A percentile compares a stretch with the other conserved stretches of the same genome.
Conservation (phyloP, 2,113 vertebrate species). For the Sarotherodon lohbergeri region DNA sequence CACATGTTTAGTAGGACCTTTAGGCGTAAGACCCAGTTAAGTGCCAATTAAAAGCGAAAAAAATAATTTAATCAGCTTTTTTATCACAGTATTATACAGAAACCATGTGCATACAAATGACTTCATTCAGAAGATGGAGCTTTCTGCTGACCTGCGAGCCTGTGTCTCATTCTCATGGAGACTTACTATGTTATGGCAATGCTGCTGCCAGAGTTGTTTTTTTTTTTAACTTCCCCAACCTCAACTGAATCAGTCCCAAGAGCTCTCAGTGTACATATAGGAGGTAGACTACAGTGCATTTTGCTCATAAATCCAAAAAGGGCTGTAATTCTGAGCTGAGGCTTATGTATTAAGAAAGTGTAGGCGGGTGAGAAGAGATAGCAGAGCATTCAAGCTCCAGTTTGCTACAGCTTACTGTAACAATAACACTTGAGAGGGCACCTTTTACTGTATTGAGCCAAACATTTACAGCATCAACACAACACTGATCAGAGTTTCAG, state of each 20-base stretch:
- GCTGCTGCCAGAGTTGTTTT: background rate
- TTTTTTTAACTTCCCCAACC: background rate
- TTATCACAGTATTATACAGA: conserved; percentile 14
- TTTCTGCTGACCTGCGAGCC: conserved; percentile 34
- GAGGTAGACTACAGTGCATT: conserved; percentile 4
- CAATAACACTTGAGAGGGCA: background rate
- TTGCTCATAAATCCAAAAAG: conserved; percentile 32
- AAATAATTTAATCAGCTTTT: conserved; percentile 31
- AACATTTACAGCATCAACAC: background rate
- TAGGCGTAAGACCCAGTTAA: background rate
- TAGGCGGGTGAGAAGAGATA: background rate
- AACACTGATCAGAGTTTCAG: background rate
- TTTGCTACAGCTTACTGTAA: background rate
- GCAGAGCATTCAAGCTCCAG: background rate
- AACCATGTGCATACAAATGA: conserved; percentile 28
- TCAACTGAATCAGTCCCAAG: conserved; percentile 20
- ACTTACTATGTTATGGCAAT: conserved; percentile 37
- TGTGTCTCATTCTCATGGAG: conserved; percentile 26
- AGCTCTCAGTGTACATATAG: conserved; percentile 23
- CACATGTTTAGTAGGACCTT: background rate
- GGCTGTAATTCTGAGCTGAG: background rate
- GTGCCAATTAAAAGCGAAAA: conserved; percentile 47
- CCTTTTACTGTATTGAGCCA: background rate
- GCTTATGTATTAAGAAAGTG: background rate
- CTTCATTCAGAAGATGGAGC: background rate